Conservation (phyloP, 2,797 vertebrate genomes). For the Thaleichthys pacificus region DNA sequence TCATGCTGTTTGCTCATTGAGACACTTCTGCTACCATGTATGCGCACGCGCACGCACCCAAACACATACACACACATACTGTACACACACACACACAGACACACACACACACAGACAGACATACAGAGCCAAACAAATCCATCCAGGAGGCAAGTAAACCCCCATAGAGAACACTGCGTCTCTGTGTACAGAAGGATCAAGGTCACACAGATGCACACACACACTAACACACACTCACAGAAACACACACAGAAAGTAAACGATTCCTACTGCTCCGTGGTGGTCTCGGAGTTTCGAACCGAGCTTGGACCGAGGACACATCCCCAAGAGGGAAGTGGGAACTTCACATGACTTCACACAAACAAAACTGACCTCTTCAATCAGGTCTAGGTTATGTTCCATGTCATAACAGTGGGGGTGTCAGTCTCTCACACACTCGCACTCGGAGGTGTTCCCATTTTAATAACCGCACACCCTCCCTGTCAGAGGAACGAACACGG, state of each 20-base stretch:
- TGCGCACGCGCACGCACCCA: background rate
- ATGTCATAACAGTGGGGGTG: background rate
- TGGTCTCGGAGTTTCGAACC: background rate
- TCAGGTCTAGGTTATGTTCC: conserved; percentile 6
- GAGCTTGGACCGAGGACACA: too few relatives aligned
- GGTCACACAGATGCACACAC: conserved; percentile 49
- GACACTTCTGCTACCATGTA: conserved; percentile 21
- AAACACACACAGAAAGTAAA: conserved; percentile 31
- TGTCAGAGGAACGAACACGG: conserved; percentile 8
- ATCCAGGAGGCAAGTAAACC: conserved; percentile 18
- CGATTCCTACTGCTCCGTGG: conserved; percentile 23
- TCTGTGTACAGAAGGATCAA: conserved; percentile 63
- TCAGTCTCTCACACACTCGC: background rate
- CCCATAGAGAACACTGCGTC: conserved; percentile 52
- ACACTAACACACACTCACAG: conserved; percentile 2
- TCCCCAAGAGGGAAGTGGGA: background rate
- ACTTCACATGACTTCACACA: conserved; percentile 17
- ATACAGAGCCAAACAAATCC: conserved; percentile 4
- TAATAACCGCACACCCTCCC: background rate
- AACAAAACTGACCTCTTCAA: conserved; percentile 17
- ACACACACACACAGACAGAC: conserved; percentile 31
- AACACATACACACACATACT: conserved; percentile 1
- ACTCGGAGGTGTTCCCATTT: background rate
- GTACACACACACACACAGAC: conserved; percentile 17
- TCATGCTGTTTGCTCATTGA: conserved; percentile 48